Evolutionary conservation across 2,888 invertebrate species (phyloP), one percentile per base, ranked within the genome.

Genomic region (Gandaritis pyraliata): DNA sequence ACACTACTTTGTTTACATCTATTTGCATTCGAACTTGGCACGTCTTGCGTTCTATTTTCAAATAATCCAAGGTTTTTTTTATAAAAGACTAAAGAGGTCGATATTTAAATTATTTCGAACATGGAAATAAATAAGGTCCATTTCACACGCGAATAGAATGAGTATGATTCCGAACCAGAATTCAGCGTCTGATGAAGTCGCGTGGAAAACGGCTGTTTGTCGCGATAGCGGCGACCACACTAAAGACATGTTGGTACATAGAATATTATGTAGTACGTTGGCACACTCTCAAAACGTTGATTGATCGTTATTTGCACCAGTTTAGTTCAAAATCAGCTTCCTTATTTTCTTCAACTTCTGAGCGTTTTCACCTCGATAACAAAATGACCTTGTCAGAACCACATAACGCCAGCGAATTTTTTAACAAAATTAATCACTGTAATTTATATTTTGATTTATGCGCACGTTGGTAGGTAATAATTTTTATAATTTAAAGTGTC

Each of bases 41-140:
- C 72, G 62, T 58, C 65, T 43, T 59, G 56, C 58, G 72, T 71
- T 78, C 82, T 81, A 82, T 82, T 81, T 82, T 76, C 71, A 77
- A 77, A 80, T 58, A 65, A 67, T 66, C 71, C 76, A 75, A 78
- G 74, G 77, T 71, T 68, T 65, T 45, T 61, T 57, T 55, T 55
- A 58, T 38, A 61, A 55, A 46, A 64, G 49, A 58, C 61, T 58
- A 61, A 61, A 64, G 51, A 64, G 51, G 61, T 64, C 64, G 39
- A 61, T 36, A 50, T 58, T 61, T 60, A 66, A 38, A 53, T 38
- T 55, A 12, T 59, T 63, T 12, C 60, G 23, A 43, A 78, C 69
- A 48, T 90, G 91, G 61, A 91, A 92, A 68, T 88, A 92, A 59
- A 93, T 81, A 13, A 93, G 67, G 78, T 93, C 92, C 84, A 92